Conservation (phyloP, 2,797 vertebrate genomes). For the Microctenopoma steveboyesi region DNA sequence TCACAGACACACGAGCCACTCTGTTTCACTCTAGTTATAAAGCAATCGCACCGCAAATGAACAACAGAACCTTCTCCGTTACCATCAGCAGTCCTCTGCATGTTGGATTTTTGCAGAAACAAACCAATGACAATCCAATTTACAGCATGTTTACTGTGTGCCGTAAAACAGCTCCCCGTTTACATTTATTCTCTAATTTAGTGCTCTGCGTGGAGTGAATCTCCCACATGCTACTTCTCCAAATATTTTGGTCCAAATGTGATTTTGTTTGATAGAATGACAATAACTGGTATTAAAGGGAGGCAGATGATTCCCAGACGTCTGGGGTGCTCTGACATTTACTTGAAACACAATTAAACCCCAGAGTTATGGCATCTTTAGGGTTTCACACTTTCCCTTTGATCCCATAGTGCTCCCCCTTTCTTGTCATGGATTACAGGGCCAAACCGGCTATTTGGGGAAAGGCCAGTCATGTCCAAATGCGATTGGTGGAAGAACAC, state of each 20-base stretch:
- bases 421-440: constrained; percentile 70
- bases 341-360: constrained; percentile 80
- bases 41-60: constrained; percentile 55
- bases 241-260: constrained; percentile 81
- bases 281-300: constrained; percentile 77
- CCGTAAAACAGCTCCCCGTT: constrained; percentile 74
- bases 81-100: constrained; percentile 57
- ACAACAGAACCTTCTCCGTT: constrained; percentile 55
- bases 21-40: constrained; percentile 69
- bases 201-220: constrained; percentile 58
- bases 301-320: constrained; percentile 79
- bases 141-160: constrained; percentile 75
- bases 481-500: constrained; percentile 67
- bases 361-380: constrained; percentile 77
- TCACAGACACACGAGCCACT: constrained; percentile 67
- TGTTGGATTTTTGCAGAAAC: constrained; percentile 60
- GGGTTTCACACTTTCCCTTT: constrained; percentile 67
- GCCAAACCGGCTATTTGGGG: constrained; percentile 73
- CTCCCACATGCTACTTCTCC: constrained; percentile 73
- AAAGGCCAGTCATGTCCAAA: constrained; percentile 75
- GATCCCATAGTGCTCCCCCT: constrained; percentile 63
- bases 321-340: constrained; percentile 82
- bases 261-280: constrained; percentile 84
- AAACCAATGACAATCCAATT: constrained; percentile 73
- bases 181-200: constrained; percentile 79